These are phyloP conservation scores for Periphyllus acericola DNA, from an alignment of 2,888 invertebrate species.

Conservation along the genomic window DNA sequence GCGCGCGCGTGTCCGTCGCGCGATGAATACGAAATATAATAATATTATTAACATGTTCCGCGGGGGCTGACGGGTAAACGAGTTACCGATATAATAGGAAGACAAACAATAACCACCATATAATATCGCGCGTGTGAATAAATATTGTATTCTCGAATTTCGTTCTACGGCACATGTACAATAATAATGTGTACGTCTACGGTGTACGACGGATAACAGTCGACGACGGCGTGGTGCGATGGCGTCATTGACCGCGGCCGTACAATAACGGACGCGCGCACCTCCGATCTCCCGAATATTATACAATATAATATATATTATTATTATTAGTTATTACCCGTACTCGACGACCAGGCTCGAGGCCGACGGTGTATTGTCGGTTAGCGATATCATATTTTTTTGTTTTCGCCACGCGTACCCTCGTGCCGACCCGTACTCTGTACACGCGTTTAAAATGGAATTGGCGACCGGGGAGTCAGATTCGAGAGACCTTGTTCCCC, in stretches of 20 bases:
- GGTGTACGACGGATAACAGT: no score
- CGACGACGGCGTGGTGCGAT: no score
- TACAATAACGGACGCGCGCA: conserved; percentile 12
- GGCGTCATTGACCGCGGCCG: conserved; percentile 52
- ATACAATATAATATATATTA: no score
- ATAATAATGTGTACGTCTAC: no score
- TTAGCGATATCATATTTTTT: background rate
- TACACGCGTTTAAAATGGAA: no score
- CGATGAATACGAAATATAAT: conserved; percentile 43
- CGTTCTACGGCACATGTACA: background rate
- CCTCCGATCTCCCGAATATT: conserved; percentile 1
- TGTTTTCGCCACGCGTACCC: no score
- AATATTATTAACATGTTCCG: background rate
- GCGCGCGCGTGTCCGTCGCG: background rate
- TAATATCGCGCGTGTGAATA: conserved; percentile 4
- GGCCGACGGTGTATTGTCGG: background rate
- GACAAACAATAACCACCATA: conserved; percentile 44
- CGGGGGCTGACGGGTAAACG: conserved; percentile 34
- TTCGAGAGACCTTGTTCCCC: no score
- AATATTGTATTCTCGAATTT: conserved; percentile 36
- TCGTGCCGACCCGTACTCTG: no score
- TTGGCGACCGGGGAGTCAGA: no score
- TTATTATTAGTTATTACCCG: no score
- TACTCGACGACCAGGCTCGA: background rate
- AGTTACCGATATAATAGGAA: conserved; percentile 26